Evolutionary conservation across 2,888 invertebrate species (phyloP).

Genomic region (Linnaemya tessellans): DNA sequence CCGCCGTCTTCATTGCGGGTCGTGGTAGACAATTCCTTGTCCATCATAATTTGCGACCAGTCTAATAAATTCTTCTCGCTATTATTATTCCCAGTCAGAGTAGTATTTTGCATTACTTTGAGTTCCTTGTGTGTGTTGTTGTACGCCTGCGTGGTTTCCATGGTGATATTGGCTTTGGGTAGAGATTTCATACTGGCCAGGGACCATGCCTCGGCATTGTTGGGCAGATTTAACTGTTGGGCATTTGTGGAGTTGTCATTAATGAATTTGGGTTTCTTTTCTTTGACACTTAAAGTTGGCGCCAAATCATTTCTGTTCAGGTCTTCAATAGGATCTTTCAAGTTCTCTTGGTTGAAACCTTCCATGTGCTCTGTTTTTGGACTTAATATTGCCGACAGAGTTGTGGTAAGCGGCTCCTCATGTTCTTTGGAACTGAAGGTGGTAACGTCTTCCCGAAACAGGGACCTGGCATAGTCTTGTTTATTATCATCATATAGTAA

Average conservation of each 20-base stretch:
- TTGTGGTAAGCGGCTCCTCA: constrained; percentile 16
- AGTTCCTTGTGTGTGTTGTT: constrained; percentile 32
- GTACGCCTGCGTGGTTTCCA: constrained; percentile 51
- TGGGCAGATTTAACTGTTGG: constrained; percentile 79
- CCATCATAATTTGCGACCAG: constrained; percentile 80
- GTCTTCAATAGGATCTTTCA: background rate
- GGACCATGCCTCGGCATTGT: constrained; percentile 80
- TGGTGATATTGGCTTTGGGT: constrained; percentile 58
- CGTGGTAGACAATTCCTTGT: constrained; percentile 63
- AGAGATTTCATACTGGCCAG: constrained; percentile 80
- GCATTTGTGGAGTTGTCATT: constrained; percentile 79
- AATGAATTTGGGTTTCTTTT: constrained; percentile 80
- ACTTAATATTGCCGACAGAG: constrained; percentile 18
- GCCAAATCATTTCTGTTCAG: background rate
- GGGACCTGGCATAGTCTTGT: constrained; percentile 46
- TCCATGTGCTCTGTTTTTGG: constrained; percentile 14
- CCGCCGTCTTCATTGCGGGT: constrained; percentile 1
- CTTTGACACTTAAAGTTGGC: constrained; percentile 45
- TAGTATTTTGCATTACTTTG: constrained; percentile 35
- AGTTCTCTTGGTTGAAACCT: background rate
- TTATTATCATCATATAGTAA: constrained; percentile 24
- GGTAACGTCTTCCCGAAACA: constrained; percentile 30
- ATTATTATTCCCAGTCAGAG: constrained; percentile 30
- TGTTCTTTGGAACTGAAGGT: background rate
- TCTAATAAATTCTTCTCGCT: constrained; percentile 80